Base-by-base conservation (phyloP, 2,888 invertebrate species). In the Cryptus viduatorius region DNA sequence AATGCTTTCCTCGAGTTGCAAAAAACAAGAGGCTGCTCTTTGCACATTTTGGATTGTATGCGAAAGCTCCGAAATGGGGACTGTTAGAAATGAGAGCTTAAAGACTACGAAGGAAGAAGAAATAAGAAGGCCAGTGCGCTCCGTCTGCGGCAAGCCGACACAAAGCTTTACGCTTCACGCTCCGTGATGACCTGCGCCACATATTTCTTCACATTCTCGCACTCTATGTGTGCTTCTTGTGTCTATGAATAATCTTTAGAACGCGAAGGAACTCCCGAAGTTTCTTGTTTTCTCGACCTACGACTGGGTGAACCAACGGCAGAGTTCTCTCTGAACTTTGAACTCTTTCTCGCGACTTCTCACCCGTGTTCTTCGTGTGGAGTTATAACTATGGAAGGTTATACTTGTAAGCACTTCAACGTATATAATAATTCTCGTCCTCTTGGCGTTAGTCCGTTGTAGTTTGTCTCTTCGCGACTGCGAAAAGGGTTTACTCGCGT, bases 151-250 rank as follows among this genome's bases (percentile, higher is more conserved):
- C 61, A 61, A 59, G 72, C 8, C 42, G 37, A 82, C 76, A 82
- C 75, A 61, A 79, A 84, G 72, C 76, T 80, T 73, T 61, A 80
- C 71, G 76, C 82, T 79, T 82, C 37, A 73, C 68, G 81, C 73
- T 77, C 68, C 37, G 48, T 67, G 81, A 61, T 61, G 59, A 79
- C 79, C 78, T 73, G 48, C 12, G 76, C 65, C 44, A 79, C 75
- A 71, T 76, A 71, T 76, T 50, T 82, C 82, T 76, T 79, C 67
- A 61, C 48, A 31, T 44, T 73, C 65, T 59, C 53, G 29, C 61
- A 69, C 19, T 56, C 8, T 31, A 68, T 44, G 69, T 14, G 48
- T 29, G 59, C 61, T 44, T 82, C 42, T 67, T 67, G 59, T 31
- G 10, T 29, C 2, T 31, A 61, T 61, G 59, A 61, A 73, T 73